Evolutionary conservation across 2,888 invertebrate species (phyloP).

Genomic region (Notodonta ziczac): DNA sequence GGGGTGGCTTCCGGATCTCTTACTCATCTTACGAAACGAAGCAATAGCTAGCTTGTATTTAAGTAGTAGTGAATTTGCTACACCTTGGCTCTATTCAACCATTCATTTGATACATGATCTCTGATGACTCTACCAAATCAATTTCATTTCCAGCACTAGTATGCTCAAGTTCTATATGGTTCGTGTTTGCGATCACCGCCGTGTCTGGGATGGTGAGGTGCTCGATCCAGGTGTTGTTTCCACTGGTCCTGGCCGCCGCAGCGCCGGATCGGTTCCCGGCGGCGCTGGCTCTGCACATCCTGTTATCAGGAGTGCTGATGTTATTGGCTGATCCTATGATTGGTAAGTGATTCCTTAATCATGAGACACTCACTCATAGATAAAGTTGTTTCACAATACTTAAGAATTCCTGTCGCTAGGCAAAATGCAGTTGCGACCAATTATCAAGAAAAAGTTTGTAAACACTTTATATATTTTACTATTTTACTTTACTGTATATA

Average conservation of each 20-base stretch:
- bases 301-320: conserved; percentile 88
- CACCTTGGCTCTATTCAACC: too few species aligned
- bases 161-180: conserved; percentile 68
- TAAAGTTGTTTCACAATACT: not conserved
- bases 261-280: conserved; percentile 88
- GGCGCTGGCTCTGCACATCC: conserved; percentile 89
- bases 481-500: too few species aligned
- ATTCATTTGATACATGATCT: too few species aligned
- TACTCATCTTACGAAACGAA: too few species aligned
- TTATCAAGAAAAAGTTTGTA: too few species aligned
- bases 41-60: too few species aligned
- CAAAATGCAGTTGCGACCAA: too few species aligned
- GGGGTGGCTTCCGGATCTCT: too few species aligned
- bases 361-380: not conserved
- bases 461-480: too few species aligned
- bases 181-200: conserved; percentile 85
- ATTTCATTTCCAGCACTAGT: conserved; percentile 61
- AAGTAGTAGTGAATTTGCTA: too few species aligned
- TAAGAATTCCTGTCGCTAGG: too few species aligned
- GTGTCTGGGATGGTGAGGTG: conserved; percentile 88
- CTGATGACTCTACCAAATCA: not conserved
- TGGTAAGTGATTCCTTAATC: conserved; percentile 70
- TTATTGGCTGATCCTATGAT: conserved; percentile 88
- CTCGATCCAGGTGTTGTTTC: conserved; percentile 88
- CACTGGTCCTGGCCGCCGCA: conserved; percentile 88